phyloP scores from a whole-genome alignment of 1,140 invertebrate genomes.

The Euwallacea fornicatus region DNA sequence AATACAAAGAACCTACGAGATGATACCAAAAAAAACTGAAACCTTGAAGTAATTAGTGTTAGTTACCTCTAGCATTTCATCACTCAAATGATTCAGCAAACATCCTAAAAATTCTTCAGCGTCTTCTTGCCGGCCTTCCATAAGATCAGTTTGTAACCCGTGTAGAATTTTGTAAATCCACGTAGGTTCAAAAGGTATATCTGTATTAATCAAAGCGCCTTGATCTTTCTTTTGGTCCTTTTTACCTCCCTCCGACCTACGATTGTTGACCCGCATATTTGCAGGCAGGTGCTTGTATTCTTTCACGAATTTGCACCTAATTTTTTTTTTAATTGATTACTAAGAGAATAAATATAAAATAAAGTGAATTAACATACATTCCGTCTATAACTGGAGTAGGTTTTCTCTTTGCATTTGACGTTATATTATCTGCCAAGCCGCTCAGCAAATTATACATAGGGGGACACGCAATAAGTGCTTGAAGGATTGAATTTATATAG shows the following conservation, averaged over 20 bases:
- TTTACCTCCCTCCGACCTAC: conserved; percentile 48
- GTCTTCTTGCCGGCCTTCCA: conserved; percentile 89
- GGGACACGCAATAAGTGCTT: conserved; percentile 88
- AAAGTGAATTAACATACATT: conserved; percentile 67
- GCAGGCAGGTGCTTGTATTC: conserved; percentile 68
- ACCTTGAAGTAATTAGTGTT: not conserved
- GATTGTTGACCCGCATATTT: conserved; percentile 55
- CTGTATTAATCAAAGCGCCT: conserved; percentile 57
- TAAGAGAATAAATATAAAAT: too few species aligned
- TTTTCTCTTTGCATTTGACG: conserved; percentile 56
- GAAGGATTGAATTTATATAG: conserved; percentile 91
- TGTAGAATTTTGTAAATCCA: conserved; percentile 81
- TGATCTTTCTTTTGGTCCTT: conserved; percentile 57
- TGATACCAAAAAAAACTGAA: not conserved
- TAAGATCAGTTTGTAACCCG: conserved; percentile 69
- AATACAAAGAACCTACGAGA: not conserved
- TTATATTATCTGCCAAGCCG: conserved; percentile 64
- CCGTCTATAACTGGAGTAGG: conserved; percentile 88
- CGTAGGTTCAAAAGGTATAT: conserved; percentile 77
- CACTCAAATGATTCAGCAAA: conserved; percentile 89
- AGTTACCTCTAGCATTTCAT: conserved; percentile 88
- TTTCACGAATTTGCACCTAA: conserved; percentile 66
- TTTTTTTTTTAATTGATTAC: not conserved
- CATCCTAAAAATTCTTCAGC: conserved; percentile 94
- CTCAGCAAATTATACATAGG: conserved; percentile 91